phyloP scores from a whole-genome alignment of 1,140 invertebrate species.

The Zaprionus lachaisei region DNA sequence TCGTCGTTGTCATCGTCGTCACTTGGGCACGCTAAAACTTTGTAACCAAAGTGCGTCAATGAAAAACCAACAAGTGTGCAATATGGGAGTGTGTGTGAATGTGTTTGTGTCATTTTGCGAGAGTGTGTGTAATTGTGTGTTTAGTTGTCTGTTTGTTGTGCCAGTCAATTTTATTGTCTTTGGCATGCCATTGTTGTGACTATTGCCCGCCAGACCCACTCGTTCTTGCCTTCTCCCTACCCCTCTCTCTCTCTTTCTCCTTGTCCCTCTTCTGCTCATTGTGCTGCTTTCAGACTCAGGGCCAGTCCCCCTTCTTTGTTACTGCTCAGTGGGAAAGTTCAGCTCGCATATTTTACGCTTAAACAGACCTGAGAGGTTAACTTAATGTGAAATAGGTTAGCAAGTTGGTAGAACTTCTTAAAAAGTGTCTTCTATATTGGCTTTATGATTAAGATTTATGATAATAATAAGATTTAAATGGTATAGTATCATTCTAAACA shows the following conservation, averaged over 20 bases:
- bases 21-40: conserved; percentile 57
- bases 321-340: not conserved
- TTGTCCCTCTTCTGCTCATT: not conserved
- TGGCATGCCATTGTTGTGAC: conserved; percentile 50
- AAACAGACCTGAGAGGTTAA: not conserved
- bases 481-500: too few relatives aligned
- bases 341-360: conserved; percentile 1
- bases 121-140: conserved; percentile 27
- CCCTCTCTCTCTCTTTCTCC: not conserved
- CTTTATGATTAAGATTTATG: too few relatives aligned
- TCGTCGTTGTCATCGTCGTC: conserved; percentile 17
- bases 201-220: conserved; percentile 13
- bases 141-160: conserved; percentile 46
- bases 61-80: conserved; percentile 61
- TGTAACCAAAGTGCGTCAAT: conserved; percentile 58
- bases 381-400: not conserved
- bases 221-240: not conserved
- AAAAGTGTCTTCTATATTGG: too few relatives aligned
- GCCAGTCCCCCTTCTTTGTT: not conserved
- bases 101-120: conserved; percentile 14
- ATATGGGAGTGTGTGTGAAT: conserved; percentile 20
- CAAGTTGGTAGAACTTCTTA: not conserved
- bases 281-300: conserved; percentile 1
- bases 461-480: too few relatives aligned
- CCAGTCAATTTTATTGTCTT: conserved; percentile 58